Evolutionary conservation across 2,797 vertebrate genomes (phyloP).

Genomic region (Centroberyx gerrardi): DNA sequence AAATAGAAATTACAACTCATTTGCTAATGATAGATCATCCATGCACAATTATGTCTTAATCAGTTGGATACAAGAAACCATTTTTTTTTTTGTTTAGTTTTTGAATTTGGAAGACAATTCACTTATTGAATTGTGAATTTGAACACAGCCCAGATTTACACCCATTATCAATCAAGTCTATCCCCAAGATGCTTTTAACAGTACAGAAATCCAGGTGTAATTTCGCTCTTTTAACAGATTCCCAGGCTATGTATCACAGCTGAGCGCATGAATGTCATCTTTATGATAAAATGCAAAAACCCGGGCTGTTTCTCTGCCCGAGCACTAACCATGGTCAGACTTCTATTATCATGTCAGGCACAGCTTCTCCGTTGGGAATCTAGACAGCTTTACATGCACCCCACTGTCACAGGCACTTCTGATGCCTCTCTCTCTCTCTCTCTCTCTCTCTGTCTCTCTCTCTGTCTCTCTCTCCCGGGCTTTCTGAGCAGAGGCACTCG

Average conservation of each 20-base stretch:
- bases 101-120: too few relatives aligned
- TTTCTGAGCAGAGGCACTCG: conserved; percentile 22
- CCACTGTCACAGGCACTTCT: conserved; percentile 46
- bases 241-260: conserved; percentile 13
- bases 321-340: conserved; percentile 38
- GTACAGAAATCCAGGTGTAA: background rate
- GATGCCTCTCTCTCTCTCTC: conserved; percentile 5
- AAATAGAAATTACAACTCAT: background rate
- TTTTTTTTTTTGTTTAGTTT: too few relatives aligned
- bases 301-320: conserved; percentile 20
- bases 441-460: conserved; percentile 3
- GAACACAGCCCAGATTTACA: background rate
- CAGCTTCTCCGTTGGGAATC: conserved; percentile 45
- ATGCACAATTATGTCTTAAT: background rate
- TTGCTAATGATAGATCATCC: background rate
- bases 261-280: conserved; percentile 32
- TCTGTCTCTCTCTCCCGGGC: conserved; percentile 15
- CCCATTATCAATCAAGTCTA: background rate
- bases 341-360: conserved; percentile 69
- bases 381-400: conserved; percentile 54
- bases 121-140: background rate
- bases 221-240: background rate
- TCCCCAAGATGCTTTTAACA: background rate
- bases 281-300: conserved; percentile 49
- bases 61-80: background rate